Evolutionary conservation across 2,113 vertebrate species (phyloP), one percentile per base, ranked within the genome.

Genomic region (Calidris pygmaea): DNA sequence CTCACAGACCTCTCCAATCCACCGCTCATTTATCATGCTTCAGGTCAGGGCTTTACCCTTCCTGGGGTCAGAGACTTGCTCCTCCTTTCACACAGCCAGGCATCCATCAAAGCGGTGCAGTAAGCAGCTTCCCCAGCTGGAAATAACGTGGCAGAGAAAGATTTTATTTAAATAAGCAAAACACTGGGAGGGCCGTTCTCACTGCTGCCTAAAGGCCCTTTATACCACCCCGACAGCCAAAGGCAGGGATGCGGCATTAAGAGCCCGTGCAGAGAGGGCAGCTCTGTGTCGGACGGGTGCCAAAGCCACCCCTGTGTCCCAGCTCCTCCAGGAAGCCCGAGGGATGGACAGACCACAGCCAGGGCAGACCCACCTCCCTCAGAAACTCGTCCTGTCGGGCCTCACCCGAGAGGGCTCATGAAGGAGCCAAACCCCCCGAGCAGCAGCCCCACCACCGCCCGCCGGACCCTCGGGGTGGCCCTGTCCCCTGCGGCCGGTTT

Each of bases 271-370:
- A 67, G 32, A 43, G 73, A 58, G 53, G 5, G 29, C 60, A 59
- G 24, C 29, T n/a, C 13, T 32, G 12, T 22, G 32, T 37, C 0
- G 0, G 14, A 15, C 18, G 3, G 18, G 35, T 7, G 3, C 1
- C 13, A 68, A 90, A 32, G 2, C 11, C 0, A 0, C 14, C 37
- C 0, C 2, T 14, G 12, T 5, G n/a, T 6, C 12, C 35, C 1
- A 1, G 12, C 35, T 22, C 67, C 48, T 70, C n/a, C n/a, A 37
- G 34, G 30, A 59, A 68, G 18, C 4, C 18, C 0, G 0, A n/a
- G 59, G 34, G 56, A 27, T 2, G 34, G 52, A 60, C 4, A 24
- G 35, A 20, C 11, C 27, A 3, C 6, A 14, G 18, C 27, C 47
- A 53, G 47, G 10, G 32, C 37, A 35, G n/a, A 11, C 17, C 0